These are phyloP conservation scores for Plumapathes pennacea DNA, from an alignment of 92 coral and sea anemone genomes.

Conservation along the genomic window DNA sequence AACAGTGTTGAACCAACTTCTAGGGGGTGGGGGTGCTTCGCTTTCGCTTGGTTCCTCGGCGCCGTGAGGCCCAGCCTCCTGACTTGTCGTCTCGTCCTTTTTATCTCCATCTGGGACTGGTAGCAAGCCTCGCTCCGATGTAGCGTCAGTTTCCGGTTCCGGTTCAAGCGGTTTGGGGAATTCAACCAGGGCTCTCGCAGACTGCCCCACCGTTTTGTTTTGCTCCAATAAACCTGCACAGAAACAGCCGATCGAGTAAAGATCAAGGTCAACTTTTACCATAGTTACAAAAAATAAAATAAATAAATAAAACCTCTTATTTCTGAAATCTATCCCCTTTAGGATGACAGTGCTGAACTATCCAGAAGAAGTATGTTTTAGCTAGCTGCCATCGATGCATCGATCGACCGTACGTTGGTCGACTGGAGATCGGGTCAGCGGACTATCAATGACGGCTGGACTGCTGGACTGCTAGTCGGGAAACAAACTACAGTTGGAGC, in stretches of 20 bases:
- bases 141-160: constrained; percentile 55
- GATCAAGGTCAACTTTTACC: too few species aligned
- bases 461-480: too few species aligned
- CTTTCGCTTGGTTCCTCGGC: constrained; percentile 9
- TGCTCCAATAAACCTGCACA: constrained; percentile 48
- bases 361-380: too few species aligned
- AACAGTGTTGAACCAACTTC: constrained; percentile 84
- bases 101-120: constrained; percentile 5
- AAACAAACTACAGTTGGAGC: too few species aligned
- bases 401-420: too few species aligned
- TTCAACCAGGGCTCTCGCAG: constrained; percentile 65
- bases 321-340: too few species aligned
- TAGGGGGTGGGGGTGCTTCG: constrained; percentile 43
- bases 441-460: too few species aligned
- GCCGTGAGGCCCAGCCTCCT: neutral
- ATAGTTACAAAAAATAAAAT: too few species aligned
- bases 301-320: too few species aligned
- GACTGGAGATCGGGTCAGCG: too few species aligned
- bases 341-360: too few species aligned
- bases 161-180: constrained; percentile 68
- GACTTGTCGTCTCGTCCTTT: constrained; percentile 12
- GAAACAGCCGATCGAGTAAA: neutral
- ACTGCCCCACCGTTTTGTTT: constrained; percentile 79
- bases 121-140: constrained; percentile 69
- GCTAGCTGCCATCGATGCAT: too few species aligned